A percentile compares a stretch with the other conserved stretches of the same genome.
These are phyloP conservation scores for Heteromyza rotundicornis DNA, from an alignment of 2,888 invertebrate species.

Conservation along the genomic window DNA sequence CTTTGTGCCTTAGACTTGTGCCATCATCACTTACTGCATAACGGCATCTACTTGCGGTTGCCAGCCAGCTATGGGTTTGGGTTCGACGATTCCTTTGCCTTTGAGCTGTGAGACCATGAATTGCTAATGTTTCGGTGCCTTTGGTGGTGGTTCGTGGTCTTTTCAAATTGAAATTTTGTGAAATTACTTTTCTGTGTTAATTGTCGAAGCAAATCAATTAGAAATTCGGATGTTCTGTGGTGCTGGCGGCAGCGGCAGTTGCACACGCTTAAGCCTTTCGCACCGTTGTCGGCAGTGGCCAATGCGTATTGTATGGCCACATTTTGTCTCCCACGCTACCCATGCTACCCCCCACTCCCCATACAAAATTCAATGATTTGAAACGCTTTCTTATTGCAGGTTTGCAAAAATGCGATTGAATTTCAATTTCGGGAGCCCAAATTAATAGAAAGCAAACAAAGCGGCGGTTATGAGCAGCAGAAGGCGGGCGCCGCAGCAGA, in stretches of 20 bases:
- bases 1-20: no score
- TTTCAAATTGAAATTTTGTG: slow-evolving; percentile 46
- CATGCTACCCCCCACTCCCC: background rate
- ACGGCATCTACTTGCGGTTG: no score
- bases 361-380: no score
- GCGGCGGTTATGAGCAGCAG: slow-evolving; percentile 41
- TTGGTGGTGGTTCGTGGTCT: slow-evolving; percentile 37
- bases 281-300: background rate
- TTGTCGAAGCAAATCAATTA: slow-evolving; percentile 48
- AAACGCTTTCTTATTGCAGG: slow-evolving; percentile 41
- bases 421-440: slow-evolving; percentile 61
- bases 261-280: no score
- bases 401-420: slow-evolving; percentile 60
- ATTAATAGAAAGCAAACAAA: slow-evolving; percentile 45
- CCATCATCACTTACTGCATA: background rate
- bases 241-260: slow-evolving; percentile 2
- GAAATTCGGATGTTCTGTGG: slow-evolving; percentile 30
- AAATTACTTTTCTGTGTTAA: slow-evolving; percentile 40
- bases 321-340: background rate
- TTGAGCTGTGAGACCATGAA: background rate
- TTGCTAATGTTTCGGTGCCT: background rate
- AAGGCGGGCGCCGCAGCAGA: slow-evolving; percentile 30
- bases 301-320: background rate
- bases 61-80: no score
- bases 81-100: no score